Conservation (phyloP, 2,797 vertebrate genomes). For the Enteromius radiatus region DNA sequence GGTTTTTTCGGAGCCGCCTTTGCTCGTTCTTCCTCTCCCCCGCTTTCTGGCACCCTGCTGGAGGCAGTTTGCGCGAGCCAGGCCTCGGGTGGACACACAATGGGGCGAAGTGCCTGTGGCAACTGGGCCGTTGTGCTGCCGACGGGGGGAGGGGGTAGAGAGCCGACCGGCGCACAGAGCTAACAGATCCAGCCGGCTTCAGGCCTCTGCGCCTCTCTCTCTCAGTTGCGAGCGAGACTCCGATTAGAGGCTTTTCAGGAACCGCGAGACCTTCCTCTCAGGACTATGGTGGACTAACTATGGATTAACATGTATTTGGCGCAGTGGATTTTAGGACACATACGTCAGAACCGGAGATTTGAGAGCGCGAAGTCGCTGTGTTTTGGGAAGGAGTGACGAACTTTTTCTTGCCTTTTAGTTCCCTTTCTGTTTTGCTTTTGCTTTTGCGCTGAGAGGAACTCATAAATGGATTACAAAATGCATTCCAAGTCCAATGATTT, state of each 20-base stretch:
- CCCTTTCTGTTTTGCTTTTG: constrained; percentile 57
- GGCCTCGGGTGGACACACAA: constrained; percentile 77
- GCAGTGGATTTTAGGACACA: constrained; percentile 70
- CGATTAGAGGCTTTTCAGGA: constrained; percentile 59
- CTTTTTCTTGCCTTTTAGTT: constrained; percentile 58
- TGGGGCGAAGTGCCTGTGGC: constrained; percentile 80
- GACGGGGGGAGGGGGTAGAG: constrained; percentile 82
- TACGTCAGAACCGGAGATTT: constrained; percentile 61
- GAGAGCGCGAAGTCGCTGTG: constrained; percentile 63
- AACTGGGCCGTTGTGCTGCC: constrained; percentile 81
- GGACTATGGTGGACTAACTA: constrained; percentile 65
- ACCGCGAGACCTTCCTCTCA: constrained; percentile 58
- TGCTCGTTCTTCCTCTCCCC: constrained; percentile 56
- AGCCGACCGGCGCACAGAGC: constrained; percentile 81
- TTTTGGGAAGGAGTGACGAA: constrained; percentile 67
- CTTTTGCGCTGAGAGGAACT: constrained; percentile 68
- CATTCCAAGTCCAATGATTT: constrained; percentile 84
- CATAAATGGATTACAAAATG: constrained; percentile 84
- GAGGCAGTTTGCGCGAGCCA: constrained; percentile 67
- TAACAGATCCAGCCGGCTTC: constrained; percentile 79
- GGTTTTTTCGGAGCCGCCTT: constrained; percentile 59
- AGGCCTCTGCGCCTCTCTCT: constrained; percentile 67
- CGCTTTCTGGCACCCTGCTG: constrained; percentile 58
- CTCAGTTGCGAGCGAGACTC: constrained; percentile 58
- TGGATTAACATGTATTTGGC: constrained; percentile 71